Conservation (phyloP, 2,888 invertebrate species). For the Thera britannica region DNA sequence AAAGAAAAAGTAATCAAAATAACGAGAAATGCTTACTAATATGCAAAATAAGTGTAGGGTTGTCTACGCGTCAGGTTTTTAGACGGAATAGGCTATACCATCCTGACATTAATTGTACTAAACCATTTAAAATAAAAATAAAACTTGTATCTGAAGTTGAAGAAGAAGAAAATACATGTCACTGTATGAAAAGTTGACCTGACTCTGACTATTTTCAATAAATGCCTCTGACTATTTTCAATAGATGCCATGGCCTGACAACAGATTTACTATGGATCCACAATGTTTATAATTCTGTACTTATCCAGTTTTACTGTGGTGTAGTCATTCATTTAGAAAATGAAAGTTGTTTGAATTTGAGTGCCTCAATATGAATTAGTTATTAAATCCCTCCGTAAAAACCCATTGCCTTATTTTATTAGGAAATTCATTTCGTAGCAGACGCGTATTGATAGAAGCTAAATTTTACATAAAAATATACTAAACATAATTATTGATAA, state of each 20-base stretch:
- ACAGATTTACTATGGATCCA: neutral
- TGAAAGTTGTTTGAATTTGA: conserved; percentile 73
- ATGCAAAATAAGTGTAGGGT: too few relatives aligned
- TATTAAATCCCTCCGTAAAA: conserved; percentile 78
- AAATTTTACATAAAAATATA: conserved; percentile 54
- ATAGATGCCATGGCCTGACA: neutral
- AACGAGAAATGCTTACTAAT: too few relatives aligned
- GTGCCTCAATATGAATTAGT: conserved; percentile 75
- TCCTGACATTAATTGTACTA: too few relatives aligned
- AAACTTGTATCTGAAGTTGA: too few relatives aligned
- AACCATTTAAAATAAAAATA: too few relatives aligned
- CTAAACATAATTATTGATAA: conserved; percentile 29
- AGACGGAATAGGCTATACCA: too few relatives aligned
- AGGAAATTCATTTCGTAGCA: conserved; percentile 62
- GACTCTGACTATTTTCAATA: too few relatives aligned
- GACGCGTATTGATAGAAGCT: conserved; percentile 59
- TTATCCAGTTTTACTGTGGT: conserved; percentile 15
- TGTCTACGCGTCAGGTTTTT: too few relatives aligned
- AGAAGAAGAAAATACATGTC: too few relatives aligned
- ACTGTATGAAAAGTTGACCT: too few relatives aligned
- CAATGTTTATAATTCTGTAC: neutral
- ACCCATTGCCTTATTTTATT: conserved; percentile 82
- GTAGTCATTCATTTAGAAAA: conserved; percentile 36
- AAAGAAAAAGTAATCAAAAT: too few relatives aligned
- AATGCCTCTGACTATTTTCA: neutral